Conservation (phyloP, 64 coral and sea anemone genomes). For the Pocillopora damicornis region DNA sequence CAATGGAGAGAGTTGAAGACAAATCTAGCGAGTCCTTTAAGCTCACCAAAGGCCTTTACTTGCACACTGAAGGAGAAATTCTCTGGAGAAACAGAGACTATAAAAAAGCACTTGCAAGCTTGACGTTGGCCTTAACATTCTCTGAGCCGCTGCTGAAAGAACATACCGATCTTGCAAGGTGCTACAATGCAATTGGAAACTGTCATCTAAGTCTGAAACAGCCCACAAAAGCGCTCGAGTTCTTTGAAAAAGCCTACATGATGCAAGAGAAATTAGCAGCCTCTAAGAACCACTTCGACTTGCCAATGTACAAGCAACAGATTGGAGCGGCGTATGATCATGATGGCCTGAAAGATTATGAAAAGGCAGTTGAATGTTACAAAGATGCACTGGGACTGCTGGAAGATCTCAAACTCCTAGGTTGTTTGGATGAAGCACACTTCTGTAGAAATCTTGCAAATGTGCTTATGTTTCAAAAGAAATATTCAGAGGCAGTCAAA, state of each 20-base stretch:
- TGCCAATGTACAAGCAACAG: constrained; percentile 14
- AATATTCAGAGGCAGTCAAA: constrained; percentile 12
- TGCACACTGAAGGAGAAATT: too few species aligned
- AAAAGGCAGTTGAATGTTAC: background rate
- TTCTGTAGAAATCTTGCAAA: constrained; percentile 47
- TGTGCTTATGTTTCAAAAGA: background rate
- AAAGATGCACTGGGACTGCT: background rate
- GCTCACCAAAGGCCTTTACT: constrained; percentile 7
- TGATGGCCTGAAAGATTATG: background rate
- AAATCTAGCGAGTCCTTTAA: background rate
- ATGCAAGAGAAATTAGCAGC: constrained; percentile 1
- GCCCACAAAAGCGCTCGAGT: background rate
- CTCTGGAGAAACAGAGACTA: too few species aligned
- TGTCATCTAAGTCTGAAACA: background rate
- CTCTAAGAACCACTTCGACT: background rate
- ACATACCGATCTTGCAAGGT: background rate
- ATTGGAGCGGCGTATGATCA: background rate
- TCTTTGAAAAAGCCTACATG: constrained; percentile 12
- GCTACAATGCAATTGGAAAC: background rate
- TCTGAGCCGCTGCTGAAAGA: background rate
- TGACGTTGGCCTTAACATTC: background rate
- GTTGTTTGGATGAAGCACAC: background rate
- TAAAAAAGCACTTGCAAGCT: too few species aligned
- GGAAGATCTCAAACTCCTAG: constrained; percentile 1
- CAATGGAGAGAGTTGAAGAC: background rate